Conservation (phyloP, 2,888 invertebrate genomes). For the Calameuta filiformis region DNA sequence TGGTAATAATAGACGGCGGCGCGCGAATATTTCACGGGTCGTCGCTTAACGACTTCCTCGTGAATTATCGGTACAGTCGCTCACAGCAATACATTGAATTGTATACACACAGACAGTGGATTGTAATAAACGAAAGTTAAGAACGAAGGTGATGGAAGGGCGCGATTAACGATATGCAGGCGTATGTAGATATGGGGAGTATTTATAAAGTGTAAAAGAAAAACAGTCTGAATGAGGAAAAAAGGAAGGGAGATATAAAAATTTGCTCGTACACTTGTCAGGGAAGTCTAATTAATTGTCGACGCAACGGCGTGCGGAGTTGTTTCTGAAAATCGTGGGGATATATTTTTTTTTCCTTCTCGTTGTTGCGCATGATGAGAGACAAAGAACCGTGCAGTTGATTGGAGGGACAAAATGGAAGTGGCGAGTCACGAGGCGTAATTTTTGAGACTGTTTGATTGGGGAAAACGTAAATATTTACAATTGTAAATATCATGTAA, state of each 20-base stretch:
- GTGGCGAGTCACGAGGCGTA: neutral
- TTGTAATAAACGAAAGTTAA: neutral
- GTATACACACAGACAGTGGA: neutral
- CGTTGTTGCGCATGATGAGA: neutral
- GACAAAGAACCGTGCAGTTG: neutral
- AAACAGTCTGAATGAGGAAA: neutral
- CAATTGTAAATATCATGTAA: conserved; percentile 46
- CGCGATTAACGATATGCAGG: neutral
- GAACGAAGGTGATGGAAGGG: neutral
- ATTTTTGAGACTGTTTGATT: neutral
- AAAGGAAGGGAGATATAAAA: neutral
- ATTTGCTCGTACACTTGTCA: neutral
- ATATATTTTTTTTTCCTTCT: neutral
- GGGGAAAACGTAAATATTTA: conserved; percentile 31
- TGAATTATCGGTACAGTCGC: neutral
- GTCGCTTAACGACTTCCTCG: neutral
- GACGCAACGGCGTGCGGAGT: neutral
- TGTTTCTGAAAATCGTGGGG: neutral
- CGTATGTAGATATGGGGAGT: neutral
- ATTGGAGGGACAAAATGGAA: neutral
- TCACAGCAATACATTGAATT: neutral
- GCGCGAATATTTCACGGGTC: neutral
- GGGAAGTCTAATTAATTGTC: neutral
- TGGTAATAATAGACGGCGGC: neutral
- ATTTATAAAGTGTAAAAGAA: neutral